Conservation (phyloP, 2,888 invertebrate species). For the Torymus tubicola region DNA sequence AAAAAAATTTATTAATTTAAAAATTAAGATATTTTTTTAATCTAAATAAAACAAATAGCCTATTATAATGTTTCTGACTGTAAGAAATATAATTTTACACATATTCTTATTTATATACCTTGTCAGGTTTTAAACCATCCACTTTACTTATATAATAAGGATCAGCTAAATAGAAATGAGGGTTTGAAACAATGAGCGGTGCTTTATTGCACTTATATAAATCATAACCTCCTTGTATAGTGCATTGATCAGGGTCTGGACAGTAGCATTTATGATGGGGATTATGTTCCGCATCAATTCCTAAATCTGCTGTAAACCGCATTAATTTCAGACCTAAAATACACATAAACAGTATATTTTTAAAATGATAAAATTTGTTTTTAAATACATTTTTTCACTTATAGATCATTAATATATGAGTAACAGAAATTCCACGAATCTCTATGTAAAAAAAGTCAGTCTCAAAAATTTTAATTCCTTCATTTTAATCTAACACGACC, state of each 20-base stretch:
- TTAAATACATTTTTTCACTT: too few relatives aligned
- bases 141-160: constrained; percentile 70
- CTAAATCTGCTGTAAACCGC: constrained; percentile 83
- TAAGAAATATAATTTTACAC: too few relatives aligned
- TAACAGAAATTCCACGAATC: too few relatives aligned
- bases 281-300: constrained; percentile 80
- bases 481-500: too few relatives aligned
- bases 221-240: constrained; percentile 85
- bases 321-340: constrained; percentile 75
- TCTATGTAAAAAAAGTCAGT: too few relatives aligned
- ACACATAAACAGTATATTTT: background rate
- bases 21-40: too few relatives aligned
- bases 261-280: constrained; percentile 79
- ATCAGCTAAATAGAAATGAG: constrained; percentile 86
- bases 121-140: constrained; percentile 66
- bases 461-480: too few relatives aligned
- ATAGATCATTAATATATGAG: too few relatives aligned
- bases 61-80: too few relatives aligned
- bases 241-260: constrained; percentile 81
- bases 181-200: constrained; percentile 86
- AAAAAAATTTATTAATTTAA: background rate
- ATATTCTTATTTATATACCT: constrained; percentile 60
- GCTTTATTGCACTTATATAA: constrained; percentile 82
- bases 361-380: too few relatives aligned
- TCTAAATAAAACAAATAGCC: too few relatives aligned